phyloP scores from a whole-genome alignment of 2,888 invertebrate genomes.

The Cryptus viduatorius region DNA sequence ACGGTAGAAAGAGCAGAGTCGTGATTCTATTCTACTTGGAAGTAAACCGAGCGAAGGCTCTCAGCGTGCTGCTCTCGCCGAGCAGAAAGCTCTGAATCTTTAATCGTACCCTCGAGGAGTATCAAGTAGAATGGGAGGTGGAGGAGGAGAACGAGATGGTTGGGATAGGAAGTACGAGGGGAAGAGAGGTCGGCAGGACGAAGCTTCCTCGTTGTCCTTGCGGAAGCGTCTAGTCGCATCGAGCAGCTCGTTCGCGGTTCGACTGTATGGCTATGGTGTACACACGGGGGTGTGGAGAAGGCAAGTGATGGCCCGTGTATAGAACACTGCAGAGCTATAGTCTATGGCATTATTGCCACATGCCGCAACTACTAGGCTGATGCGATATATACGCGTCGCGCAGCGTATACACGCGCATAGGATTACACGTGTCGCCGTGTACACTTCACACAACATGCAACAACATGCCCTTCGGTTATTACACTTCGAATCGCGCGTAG shows the following conservation, averaged over 20 bases:
- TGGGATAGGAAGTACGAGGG: not conserved
- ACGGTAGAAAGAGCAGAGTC: constrained; percentile 23
- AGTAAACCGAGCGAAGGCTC: constrained; percentile 35
- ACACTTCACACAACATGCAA: constrained; percentile 19
- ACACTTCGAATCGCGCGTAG: constrained; percentile 20
- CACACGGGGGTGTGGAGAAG: not conserved
- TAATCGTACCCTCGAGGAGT: constrained; percentile 55
- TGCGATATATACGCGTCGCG: not conserved
- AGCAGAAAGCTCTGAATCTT: constrained; percentile 61
- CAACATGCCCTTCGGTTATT: constrained; percentile 53
- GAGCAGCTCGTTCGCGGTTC: constrained; percentile 47
- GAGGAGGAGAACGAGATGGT: constrained; percentile 13
- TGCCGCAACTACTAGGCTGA: not conserved
- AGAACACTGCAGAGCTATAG: not conserved
- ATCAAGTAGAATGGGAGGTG: constrained; percentile 7
- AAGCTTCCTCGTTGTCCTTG: constrained; percentile 49
- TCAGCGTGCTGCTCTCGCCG: constrained; percentile 21
- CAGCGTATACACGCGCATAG: constrained; percentile 12
- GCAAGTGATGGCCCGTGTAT: not conserved
- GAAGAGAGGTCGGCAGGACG: constrained; percentile 1
- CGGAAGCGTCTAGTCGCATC: constrained; percentile 32
- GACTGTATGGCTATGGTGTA: not conserved
- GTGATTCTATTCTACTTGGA: constrained; percentile 50
- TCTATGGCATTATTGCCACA: constrained; percentile 30
- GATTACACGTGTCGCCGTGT: constrained; percentile 65